These are phyloP conservation scores for Glaucidium brasilianum DNA, from an alignment of 2,113 vertebrate genomes.

Conservation along the genomic window DNA sequence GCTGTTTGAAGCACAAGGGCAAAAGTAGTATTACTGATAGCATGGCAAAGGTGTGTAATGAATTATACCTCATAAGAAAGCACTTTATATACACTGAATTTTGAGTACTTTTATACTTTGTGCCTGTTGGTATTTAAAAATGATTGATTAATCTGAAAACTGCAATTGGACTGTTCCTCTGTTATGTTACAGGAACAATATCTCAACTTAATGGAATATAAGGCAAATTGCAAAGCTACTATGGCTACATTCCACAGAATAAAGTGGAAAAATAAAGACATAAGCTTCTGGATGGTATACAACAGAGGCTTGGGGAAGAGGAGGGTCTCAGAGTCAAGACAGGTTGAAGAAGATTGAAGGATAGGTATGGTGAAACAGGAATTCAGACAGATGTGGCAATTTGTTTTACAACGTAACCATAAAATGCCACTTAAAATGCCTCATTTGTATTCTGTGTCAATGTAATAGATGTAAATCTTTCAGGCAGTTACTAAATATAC, in stretches of 20 bases:
- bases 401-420: constrained; percentile 19
- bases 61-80: constrained; percentile 76
- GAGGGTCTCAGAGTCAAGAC: neutral
- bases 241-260: constrained; percentile 71
- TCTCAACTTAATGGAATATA: constrained; percentile 77
- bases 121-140: constrained; percentile 80
- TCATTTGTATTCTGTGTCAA: constrained; percentile 49
- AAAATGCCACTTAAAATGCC: constrained; percentile 30
- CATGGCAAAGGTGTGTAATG: constrained; percentile 76
- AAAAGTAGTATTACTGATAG: constrained; percentile 71
- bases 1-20: constrained; percentile 64
- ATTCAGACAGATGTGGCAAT: constrained; percentile 11
- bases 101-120: constrained; percentile 67
- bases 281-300: neutral
- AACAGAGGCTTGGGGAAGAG: neutral
- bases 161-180: constrained; percentile 73
- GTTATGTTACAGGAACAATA: constrained; percentile 78
- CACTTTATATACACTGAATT: constrained; percentile 71
- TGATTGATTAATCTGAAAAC: constrained; percentile 87
- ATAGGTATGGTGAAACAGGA: neutral
- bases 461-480: constrained; percentile 50
- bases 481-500: constrained; percentile 19
- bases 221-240: constrained; percentile 74
- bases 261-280: constrained; percentile 63
- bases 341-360: neutral